Percentiles rank a stretch among this genome's conserved stretches.
phyloP scores from a whole-genome alignment of 2,888 invertebrate species.

The Tinea pellionella region DNA sequence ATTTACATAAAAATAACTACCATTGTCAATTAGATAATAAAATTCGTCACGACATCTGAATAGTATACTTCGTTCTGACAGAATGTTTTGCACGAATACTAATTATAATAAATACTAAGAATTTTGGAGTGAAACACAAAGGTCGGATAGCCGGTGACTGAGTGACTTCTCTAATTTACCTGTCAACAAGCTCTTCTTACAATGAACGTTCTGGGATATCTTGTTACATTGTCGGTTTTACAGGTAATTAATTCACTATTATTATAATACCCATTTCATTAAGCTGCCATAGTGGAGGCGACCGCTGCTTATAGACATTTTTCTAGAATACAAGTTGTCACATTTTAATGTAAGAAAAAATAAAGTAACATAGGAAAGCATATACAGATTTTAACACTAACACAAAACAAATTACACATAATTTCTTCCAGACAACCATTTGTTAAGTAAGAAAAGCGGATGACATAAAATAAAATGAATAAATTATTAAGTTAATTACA shows the following conservation, averaged over 20 bases:
- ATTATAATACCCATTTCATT: no score
- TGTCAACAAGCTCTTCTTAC: neutral
- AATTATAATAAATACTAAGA: slow-evolving; percentile 37
- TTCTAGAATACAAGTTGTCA: no score
- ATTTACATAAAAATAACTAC: slow-evolving; percentile 7
- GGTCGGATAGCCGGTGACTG: slow-evolving; percentile 4
- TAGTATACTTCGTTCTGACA: slow-evolving; percentile 22
- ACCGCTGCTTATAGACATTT: no score
- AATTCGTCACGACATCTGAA: neutral
- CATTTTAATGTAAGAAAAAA: no score
- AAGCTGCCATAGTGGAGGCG: no score
- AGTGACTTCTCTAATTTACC: neutral
- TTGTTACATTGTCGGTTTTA: slow-evolving; percentile 30
- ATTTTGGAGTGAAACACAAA: slow-evolving; percentile 14
- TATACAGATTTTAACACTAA: no score
- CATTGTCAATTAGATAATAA: slow-evolving; percentile 5
- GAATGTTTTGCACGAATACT: slow-evolving; percentile 27
- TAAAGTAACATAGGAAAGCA: no score
- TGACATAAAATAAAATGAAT: no score
- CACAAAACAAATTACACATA: no score
- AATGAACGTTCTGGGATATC: slow-evolving; percentile 29
- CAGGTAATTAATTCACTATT: slow-evolving; percentile 24
- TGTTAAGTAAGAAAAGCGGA: no score
- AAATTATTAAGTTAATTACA: no score
- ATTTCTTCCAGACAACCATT: no score